Percentiles rank a stretch among this genome's conserved stretches.
phyloP scores from a whole-genome alignment of 2,113 vertebrate species.

The Psophia crepitans region DNA sequence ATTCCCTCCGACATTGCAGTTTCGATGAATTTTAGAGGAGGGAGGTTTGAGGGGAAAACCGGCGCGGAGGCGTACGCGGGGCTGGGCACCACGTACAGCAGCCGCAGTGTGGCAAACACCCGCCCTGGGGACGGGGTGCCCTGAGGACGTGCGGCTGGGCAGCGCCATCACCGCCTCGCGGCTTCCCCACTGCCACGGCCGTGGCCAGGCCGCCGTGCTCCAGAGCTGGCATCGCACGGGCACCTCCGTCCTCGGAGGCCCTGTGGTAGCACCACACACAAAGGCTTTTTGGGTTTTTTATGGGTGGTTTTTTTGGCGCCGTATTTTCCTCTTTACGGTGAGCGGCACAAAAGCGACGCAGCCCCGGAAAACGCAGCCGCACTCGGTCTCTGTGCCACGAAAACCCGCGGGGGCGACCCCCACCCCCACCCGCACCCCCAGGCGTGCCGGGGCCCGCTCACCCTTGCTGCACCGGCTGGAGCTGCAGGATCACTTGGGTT shows the following conservation, averaged over 20 bases:
- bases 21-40: not conserved
- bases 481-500: slow-evolving; percentile 88
- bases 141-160: accelerated
- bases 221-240: accelerated
- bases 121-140: not conserved
- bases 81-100: accelerated
- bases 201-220: accelerated
- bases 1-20: not conserved
- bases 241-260: not conserved
- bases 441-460: slow-evolving; percentile 63
- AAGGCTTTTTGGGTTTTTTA: not conserved
- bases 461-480: slow-evolving; percentile 89
- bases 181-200: not conserved
- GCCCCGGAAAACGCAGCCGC: accelerated
- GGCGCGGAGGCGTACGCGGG: not conserved
- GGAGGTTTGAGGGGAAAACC: not conserved
- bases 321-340: not conserved
- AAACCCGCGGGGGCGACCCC: not conserved
- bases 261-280: not conserved
- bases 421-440: not conserved
- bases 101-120: not conserved
- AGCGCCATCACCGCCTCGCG: not conserved
- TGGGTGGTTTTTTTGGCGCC: no score
- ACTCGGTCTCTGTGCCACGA: accelerated
- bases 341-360: accelerated